phyloP scores from a whole-genome alignment of 2,888 invertebrate species.

The Parnassius orleans region DNA sequence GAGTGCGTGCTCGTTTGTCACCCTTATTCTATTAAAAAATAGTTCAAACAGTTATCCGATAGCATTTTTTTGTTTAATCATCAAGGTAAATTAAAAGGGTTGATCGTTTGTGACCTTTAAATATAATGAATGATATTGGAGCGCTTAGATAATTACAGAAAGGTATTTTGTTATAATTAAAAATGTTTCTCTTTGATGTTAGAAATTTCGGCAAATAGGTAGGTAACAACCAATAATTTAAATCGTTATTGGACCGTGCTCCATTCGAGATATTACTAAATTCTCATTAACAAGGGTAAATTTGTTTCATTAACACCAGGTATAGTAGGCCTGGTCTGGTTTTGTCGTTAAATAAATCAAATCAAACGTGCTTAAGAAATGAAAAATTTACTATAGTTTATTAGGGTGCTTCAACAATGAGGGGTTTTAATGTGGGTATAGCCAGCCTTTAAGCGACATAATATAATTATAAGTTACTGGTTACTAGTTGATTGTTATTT shows the following conservation, averaged over 20 bases:
- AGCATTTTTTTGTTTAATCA: too few relatives aligned
- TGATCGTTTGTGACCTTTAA: slow-evolving; percentile 1
- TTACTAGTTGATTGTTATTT: too few relatives aligned
- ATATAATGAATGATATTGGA: slow-evolving; percentile 7
- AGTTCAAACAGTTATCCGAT: too few relatives aligned
- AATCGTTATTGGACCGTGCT: slow-evolving; percentile 13
- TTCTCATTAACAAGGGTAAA: slow-evolving; percentile 21
- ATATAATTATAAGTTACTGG: neutral
- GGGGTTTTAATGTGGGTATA: neutral
- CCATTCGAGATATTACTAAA: slow-evolving; percentile 19
- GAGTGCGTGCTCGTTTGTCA: too few relatives aligned
- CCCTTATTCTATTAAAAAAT: too few relatives aligned
- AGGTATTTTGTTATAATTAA: neutral
- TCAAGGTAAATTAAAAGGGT: neutral
- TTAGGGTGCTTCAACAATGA: neutral
- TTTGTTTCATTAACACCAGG: slow-evolving; percentile 22
- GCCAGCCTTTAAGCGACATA: too few relatives aligned
- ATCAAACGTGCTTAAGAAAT: slow-evolving; percentile 10
- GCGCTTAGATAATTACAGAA: neutral
- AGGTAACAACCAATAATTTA: slow-evolving; percentile 3
- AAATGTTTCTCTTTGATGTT: slow-evolving; percentile 4
- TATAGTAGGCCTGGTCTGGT: neutral
- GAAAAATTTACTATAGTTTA: slow-evolving; percentile 15
- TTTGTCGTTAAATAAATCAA: slow-evolving; percentile 21
- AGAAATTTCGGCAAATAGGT: slow-evolving; percentile 17